These are phyloP conservation scores for Manis pentadactyla DNA, from an alignment of 2,797 vertebrate species.

Conservation along the genomic window DNA sequence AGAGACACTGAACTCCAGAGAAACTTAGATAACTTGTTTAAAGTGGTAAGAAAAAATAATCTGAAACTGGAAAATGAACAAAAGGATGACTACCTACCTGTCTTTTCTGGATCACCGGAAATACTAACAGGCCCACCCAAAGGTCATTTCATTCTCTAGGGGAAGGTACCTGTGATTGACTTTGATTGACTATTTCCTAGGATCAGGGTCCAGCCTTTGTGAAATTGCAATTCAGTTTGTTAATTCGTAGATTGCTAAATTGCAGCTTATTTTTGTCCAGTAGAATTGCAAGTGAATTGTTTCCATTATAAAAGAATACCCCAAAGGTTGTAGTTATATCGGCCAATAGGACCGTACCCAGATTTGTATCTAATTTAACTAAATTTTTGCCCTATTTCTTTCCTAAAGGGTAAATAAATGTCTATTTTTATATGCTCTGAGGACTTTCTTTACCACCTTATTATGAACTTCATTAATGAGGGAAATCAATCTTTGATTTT, in stretches of 20 bases:
- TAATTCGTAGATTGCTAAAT: neutral
- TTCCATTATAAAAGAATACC: neutral
- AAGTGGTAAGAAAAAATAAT: neutral
- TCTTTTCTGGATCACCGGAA: neutral
- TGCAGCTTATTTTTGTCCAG: neutral
- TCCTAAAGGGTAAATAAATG: neutral
- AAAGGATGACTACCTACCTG: neutral
- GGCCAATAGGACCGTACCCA: neutral
- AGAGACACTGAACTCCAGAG: neutral
- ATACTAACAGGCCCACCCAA: neutral
- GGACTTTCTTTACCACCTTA: neutral
- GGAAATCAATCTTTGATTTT: neutral
- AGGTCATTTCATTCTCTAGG: neutral
- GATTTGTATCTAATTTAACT: slow-evolving; percentile 5
- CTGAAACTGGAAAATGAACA: neutral
- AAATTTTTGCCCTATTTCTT: slow-evolving; percentile 24
- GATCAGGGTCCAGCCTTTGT: neutral
- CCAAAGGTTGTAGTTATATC: neutral
- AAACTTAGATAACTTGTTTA: neutral
- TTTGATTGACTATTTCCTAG: neutral
- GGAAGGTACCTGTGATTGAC: neutral
- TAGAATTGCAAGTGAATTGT: slow-evolving; percentile 10
- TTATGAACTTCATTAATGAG: neutral
- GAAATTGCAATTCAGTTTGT: neutral
- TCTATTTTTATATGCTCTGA: neutral